A percentile compares a stretch with the other conserved stretches of the same genome.
Conservation (phyloP, 1,140 invertebrate species). For the Venturia canescens region DNA sequence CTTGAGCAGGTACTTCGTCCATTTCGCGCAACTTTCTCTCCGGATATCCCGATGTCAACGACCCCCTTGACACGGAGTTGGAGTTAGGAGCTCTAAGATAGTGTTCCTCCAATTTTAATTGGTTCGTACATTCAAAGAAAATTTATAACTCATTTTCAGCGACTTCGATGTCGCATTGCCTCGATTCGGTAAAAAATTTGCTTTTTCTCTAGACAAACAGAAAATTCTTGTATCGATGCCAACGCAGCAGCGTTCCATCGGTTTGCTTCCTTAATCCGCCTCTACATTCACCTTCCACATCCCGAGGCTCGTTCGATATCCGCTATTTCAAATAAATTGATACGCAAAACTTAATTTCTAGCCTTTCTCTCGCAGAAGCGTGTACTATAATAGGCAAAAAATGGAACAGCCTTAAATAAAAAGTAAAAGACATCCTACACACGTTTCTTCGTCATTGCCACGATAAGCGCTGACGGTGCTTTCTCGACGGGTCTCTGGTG, state of each 20-base stretch:
- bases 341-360: too few relatives aligned
- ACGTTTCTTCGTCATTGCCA: constrained; percentile 20
- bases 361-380: constrained; percentile 16
- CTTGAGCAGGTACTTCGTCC: background rate
- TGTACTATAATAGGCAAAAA: background rate
- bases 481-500: constrained; percentile 39
- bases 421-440: background rate
- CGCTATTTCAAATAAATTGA: too few relatives aligned
- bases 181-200: too few relatives aligned
- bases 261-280: too few relatives aligned
- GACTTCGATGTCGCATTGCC: too few relatives aligned
- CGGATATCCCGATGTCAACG: constrained; percentile 10
- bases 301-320: too few relatives aligned
- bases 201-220: too few relatives aligned
- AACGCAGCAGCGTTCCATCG: too few relatives aligned
- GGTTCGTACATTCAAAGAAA: background rate
- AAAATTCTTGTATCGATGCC: too few relatives aligned
- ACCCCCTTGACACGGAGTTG: background rate
- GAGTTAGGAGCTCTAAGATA: background rate
- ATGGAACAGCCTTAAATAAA: background rate
- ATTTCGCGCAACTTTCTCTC: constrained; percentile 16
- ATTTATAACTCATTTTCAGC: background rate
- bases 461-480: background rate
- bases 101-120: background rate
- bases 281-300: too few relatives aligned